These are phyloP conservation scores for Myiozetetes cayanensis DNA, from an alignment of 2,113 vertebrate genomes.

Conservation along the genomic window DNA sequence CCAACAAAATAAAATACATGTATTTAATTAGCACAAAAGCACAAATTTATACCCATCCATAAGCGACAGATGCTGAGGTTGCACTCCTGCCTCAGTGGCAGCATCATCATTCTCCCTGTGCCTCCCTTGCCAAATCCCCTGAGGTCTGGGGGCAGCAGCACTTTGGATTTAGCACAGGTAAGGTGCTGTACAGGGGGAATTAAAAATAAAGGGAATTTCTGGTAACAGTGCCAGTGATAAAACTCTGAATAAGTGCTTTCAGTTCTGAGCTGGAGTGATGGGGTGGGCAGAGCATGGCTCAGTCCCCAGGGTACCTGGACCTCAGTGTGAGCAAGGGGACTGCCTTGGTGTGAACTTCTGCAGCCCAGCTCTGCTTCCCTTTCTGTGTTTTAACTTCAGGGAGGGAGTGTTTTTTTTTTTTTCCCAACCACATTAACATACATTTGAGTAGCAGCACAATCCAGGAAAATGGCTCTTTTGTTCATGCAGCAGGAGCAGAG, in stretches of 20 bases:
- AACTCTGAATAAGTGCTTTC: background rate
- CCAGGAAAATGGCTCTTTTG: background rate
- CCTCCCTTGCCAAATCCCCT: background rate
- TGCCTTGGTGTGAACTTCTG: background rate
- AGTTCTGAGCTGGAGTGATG: background rate
- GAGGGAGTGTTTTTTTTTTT: background rate
- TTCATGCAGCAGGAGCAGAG: background rate
- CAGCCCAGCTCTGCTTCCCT: background rate
- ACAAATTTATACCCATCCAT: background rate
- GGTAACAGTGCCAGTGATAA: background rate
- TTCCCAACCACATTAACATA: background rate
- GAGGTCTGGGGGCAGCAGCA: background rate
- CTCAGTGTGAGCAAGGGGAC: background rate
- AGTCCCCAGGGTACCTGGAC: background rate
- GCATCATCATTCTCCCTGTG: background rate
- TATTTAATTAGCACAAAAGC: background rate
- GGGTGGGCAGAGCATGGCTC: rapidly evolving
- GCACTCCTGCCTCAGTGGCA: background rate
- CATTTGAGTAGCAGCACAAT: background rate
- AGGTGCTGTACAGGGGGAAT: background rate
- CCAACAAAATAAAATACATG: background rate
- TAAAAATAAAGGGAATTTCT: background rate
- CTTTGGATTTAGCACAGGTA: background rate
- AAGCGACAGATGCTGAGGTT: background rate
- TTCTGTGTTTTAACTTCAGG: background rate